Evolutionary conservation across 1,140 invertebrate genomes (phyloP).

Genomic region (Drosophila lacteicornis): DNA sequence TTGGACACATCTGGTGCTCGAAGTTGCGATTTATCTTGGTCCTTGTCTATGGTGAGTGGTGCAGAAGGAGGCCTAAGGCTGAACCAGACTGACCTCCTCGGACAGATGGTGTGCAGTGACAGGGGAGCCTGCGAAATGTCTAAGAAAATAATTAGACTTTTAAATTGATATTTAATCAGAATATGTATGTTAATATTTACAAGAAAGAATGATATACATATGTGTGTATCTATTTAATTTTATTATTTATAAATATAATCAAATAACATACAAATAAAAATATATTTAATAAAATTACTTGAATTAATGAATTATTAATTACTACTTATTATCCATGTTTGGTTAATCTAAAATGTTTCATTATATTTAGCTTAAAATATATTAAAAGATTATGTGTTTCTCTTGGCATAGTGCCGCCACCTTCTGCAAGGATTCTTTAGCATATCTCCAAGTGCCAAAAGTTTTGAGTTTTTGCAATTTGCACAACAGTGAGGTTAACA

Average conservation of each 20-base stretch:
- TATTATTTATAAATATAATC: too few relatives aligned
- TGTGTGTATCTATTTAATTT: too few relatives aligned
- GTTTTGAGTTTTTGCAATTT: slow-evolving; percentile 54
- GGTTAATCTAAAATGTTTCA: background rate
- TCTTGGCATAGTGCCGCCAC: background rate
- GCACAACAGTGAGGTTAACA: slow-evolving; percentile 3
- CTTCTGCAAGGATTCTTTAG: background rate
- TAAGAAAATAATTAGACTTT: background rate
- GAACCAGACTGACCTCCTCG: slow-evolving; percentile 32
- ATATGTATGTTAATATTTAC: too few relatives aligned
- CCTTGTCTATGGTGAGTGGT: background rate
- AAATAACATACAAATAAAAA: background rate
- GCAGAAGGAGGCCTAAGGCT: slow-evolving; percentile 1
- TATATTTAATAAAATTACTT: background rate
- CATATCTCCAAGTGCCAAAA: slow-evolving; percentile 40
- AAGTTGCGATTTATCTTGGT: slow-evolving; percentile 42
- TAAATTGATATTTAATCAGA: background rate
- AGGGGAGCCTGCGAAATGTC: background rate
- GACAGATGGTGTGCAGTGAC: slow-evolving; percentile 23
- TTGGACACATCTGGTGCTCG: slow-evolving; percentile 69
- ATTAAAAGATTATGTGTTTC: background rate
- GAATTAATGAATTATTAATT: too few relatives aligned
- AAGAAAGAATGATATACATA: too few relatives aligned
- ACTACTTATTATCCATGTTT: background rate
- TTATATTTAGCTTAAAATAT: too few relatives aligned